Base-by-base conservation (phyloP, 1,140 invertebrate genomes). In the Argopecten irradians region DNA sequence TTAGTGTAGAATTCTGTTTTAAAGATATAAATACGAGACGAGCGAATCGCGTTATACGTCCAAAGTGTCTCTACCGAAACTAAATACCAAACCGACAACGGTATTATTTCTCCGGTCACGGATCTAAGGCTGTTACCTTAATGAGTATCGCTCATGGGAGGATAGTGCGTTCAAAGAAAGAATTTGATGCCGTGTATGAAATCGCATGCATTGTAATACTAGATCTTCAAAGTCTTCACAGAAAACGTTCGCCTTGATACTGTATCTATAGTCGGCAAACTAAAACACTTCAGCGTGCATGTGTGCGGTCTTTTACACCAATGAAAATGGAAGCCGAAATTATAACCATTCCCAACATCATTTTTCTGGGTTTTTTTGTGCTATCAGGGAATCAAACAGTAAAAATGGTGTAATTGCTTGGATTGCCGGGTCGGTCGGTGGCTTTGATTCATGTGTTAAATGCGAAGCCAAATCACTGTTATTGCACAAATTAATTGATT, bases 401-500 rank as follows among this genome's bases (percentile, higher is more conserved):
- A 71, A 71, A 71, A 71, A n/a, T n/a, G 55, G 55, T 71, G 55
- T 71, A 71, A 71, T 71, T 71, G 55, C 55, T 71, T 71, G 55
- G 55, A 71, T 71, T 71, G 55, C 55, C 55, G 55, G 55, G 55
- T 71, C 55, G 55, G 55, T 71, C 55, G 22, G 34, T 35, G 34
- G n/a, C 36, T 84, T 35, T 84, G 83, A 84, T 84, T 84, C 36
- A 84, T 84, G 36, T 84, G 36, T 39, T 13, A 84, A 84, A 84
- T 39, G 36, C 36, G 36, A 39, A 84, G 36, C 83, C 36, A 84
- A 84, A 84, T 84, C 83, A 84, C 83, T 11, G 83, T 39, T 36
- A 84, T 84, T 84, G 83, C 83, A 84, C 34, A 84, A 84, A 84
- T 84, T 84, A 84, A 84, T 84, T 84, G 83, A 84, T 84, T 84